These are phyloP conservation scores for Epinotia bilunana DNA, from an alignment of 2,888 invertebrate genomes.

Conservation along the genomic window DNA sequence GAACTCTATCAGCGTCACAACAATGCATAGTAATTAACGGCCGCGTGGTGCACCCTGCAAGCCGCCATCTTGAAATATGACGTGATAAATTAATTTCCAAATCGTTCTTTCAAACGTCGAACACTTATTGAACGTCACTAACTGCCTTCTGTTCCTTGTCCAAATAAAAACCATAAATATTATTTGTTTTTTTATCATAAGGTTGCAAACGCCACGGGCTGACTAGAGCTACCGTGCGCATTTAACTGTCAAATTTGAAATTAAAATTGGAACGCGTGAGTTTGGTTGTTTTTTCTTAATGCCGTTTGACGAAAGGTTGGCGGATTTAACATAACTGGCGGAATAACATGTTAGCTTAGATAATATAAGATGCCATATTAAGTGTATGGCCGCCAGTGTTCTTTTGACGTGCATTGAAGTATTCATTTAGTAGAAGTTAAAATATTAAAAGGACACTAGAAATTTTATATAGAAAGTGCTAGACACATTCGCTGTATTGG, in stretches of 20 bases:
- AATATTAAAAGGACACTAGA: too few species aligned
- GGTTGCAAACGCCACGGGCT: conserved; percentile 43
- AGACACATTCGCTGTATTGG: too few species aligned
- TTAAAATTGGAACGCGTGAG: conserved; percentile 64
- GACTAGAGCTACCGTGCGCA: conserved; percentile 54
- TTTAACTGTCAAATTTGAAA: conserved; percentile 71
- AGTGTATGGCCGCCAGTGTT: too few species aligned
- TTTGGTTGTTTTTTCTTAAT: conserved; percentile 55
- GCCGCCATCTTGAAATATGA: conserved; percentile 72
- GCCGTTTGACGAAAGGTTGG: conserved; percentile 63
- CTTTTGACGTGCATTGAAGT: too few species aligned
- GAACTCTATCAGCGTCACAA: conserved; percentile 58
- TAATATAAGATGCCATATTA: neutral
- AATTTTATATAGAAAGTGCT: too few species aligned
- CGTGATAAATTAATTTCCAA: conserved; percentile 71
- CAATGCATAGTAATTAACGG: conserved; percentile 69
- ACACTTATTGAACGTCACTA: conserved; percentile 67
- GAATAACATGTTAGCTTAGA: conserved; percentile 27
- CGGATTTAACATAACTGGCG: conserved; percentile 59
- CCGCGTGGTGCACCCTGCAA: conserved; percentile 52
- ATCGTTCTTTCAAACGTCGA: conserved; percentile 78
- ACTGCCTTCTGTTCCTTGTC: conserved; percentile 57
- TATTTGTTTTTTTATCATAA: conserved; percentile 50
- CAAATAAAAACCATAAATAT: conserved; percentile 57
- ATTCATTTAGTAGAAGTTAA: too few species aligned